Percentiles rank a stretch among this genome's conserved stretches.
phyloP scores from a whole-genome alignment of 2,797 vertebrate species.

The Threskiornis aethiopicus region DNA sequence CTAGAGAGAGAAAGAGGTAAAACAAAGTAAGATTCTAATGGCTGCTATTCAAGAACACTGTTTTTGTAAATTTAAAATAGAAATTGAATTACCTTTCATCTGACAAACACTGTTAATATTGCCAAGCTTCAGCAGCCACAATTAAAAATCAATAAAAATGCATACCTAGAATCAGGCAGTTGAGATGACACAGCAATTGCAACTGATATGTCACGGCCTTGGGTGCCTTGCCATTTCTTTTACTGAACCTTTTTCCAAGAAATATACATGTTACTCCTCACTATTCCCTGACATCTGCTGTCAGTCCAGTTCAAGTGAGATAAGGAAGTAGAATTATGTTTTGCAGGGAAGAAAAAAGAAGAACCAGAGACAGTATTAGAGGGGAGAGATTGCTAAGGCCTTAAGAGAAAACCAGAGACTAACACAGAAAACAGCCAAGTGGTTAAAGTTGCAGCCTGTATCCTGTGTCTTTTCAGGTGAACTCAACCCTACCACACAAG shows the following conservation, averaged over 20 bases:
- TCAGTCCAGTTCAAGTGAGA: background rate
- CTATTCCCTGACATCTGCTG: background rate
- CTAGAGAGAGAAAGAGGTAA: background rate
- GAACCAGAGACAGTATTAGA: background rate
- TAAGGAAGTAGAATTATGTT: background rate
- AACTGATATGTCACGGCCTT: background rate
- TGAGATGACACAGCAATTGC: background rate
- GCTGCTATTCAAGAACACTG: background rate
- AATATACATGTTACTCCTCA: fast-evolving
- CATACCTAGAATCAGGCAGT: too few relatives aligned
- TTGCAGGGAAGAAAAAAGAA: background rate
- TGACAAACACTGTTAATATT: background rate
- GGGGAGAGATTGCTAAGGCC: background rate
- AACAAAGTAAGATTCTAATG: background rate
- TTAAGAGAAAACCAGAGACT: background rate
- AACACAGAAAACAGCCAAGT: background rate
- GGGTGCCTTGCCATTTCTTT: background rate
- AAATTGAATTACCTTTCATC: background rate
- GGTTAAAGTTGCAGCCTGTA: background rate
- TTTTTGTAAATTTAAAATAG: background rate
- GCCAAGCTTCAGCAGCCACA: background rate
- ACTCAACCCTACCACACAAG: background rate
- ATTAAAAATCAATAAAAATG: background rate
- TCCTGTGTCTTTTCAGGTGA: background rate
- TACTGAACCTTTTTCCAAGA: background rate